phyloP scores from a whole-genome alignment of 2,888 invertebrate genomes.

The Seira musarum region DNA sequence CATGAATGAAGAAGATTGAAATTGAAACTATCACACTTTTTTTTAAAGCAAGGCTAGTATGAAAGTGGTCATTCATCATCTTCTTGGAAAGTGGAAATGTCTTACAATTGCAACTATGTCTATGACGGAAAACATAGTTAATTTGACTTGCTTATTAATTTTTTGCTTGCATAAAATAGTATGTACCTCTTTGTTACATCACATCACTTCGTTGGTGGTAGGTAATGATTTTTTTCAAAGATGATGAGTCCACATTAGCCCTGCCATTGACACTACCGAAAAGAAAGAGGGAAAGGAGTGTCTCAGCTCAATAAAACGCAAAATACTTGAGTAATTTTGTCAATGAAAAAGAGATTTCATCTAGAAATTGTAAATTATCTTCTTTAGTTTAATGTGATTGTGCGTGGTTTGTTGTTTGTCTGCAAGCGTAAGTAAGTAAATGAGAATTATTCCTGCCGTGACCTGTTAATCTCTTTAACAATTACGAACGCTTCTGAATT shows the following conservation, averaged over 20 bases:
- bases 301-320: too few species aligned
- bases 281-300: too few species aligned
- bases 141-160: background rate
- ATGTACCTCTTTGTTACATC: background rate
- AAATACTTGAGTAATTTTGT: too few species aligned
- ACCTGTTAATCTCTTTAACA: background rate
- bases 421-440: background rate
- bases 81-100: background rate
- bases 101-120: too few species aligned
- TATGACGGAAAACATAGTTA: too few species aligned
- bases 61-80: constrained; percentile 43
- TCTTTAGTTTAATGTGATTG: too few species aligned
- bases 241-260: too few species aligned
- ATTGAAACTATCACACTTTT: constrained; percentile 36
- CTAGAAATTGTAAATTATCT: too few species aligned
- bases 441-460: background rate
- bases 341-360: too few species aligned
- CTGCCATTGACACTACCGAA: too few species aligned
- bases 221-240: too few species aligned
- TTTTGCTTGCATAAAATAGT: background rate
- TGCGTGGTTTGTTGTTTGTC: too few species aligned
- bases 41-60: constrained; percentile 47
- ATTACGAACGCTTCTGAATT: background rate
- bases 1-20: constrained; percentile 34
- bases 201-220: background rate